These are phyloP conservation scores for Cygnus buccinator DNA, from an alignment of 2,113 vertebrate species.

Conservation along the genomic window DNA sequence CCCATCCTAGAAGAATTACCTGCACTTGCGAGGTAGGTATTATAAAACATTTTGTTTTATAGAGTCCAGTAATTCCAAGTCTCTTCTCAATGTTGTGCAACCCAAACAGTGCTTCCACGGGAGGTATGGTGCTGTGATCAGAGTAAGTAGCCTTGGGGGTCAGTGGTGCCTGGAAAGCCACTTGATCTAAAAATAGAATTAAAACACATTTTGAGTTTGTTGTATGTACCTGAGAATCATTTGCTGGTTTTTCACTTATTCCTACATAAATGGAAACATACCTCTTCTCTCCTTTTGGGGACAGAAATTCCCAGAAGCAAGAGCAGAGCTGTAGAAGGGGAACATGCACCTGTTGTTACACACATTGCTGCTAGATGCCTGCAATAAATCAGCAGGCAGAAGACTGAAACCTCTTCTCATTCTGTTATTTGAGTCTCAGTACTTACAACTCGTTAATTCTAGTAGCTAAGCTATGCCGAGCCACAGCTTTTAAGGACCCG, in stretches of 20 bases:
- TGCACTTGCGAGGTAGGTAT: slow-evolving; percentile 83
- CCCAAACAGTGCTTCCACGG: not conserved
- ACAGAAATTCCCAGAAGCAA: not conserved
- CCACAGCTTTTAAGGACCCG: not conserved
- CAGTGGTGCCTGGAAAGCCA: not conserved
- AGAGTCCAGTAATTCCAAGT: not conserved
- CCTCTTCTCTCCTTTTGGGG: not conserved
- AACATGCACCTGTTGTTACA: rapidly evolving
- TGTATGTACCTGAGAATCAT: not conserved
- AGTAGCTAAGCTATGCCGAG: not conserved
- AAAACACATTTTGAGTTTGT: not conserved
- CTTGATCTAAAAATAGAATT: not conserved
- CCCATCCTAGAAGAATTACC: slow-evolving; percentile 84
- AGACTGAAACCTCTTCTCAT: not conserved
- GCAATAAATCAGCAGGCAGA: not conserved
- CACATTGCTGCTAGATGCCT: not conserved
- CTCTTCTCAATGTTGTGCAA: not conserved
- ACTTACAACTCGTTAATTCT: not conserved
- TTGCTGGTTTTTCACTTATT: not conserved
- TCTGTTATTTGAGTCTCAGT: not conserved
- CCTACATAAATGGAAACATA: not conserved
- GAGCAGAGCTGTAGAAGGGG: not conserved
- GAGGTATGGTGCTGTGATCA: not conserved
- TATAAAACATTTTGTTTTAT: not conserved
- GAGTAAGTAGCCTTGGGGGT: not conserved